Evolutionary conservation across 1,140 invertebrate species (phyloP).

Genomic region (Magallana ariakensis): DNA sequence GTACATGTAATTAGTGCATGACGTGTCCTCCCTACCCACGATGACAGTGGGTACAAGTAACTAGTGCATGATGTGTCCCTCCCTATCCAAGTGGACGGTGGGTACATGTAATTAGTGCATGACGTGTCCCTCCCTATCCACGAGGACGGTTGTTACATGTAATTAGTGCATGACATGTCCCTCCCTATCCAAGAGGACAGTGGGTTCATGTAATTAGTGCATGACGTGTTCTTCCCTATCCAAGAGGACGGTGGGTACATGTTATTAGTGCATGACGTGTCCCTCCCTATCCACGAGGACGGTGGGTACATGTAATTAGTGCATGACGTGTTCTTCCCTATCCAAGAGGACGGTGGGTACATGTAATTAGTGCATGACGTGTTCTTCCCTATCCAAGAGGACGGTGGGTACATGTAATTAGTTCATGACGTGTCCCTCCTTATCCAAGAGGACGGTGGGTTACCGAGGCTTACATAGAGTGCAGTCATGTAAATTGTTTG

Average conservation of each 20-base stretch:
- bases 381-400: conserved; percentile 53
- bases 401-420: no score
- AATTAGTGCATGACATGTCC: no score
- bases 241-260: conserved; percentile 54
- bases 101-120: no score
- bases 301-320: no score
- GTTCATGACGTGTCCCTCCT: conserved; percentile 60
- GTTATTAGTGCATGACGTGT: no score
- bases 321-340: conserved; percentile 59
- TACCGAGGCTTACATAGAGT: no score
- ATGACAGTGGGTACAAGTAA: no score
- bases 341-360: conserved; percentile 53
- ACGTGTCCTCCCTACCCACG: conserved; percentile 59
- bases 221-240: conserved; percentile 57
- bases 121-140: conserved; percentile 60
- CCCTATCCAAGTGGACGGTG: conserved; percentile 53
- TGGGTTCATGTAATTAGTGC: no score
- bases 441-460: conserved; percentile 45
- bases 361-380: no score
- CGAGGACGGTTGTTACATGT: no score
- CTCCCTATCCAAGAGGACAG: conserved; percentile 54
- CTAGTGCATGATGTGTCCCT: conserved; percentile 60
- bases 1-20: no score
- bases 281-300: conserved; percentile 55
- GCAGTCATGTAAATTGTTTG: no score